phyloP scores from a whole-genome alignment of 2,113 vertebrate species.

The Spermophilus dauricus region DNA sequence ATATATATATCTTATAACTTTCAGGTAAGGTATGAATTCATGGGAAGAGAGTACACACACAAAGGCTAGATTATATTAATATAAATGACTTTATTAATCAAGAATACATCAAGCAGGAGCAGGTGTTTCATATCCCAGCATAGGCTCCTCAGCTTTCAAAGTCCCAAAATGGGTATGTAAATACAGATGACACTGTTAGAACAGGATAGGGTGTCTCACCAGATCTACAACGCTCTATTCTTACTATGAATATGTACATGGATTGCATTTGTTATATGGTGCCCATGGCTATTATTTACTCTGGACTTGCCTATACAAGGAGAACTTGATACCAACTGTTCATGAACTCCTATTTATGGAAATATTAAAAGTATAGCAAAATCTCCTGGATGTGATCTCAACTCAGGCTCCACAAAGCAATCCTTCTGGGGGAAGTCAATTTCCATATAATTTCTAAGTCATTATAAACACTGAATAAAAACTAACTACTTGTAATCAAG shows the following conservation, averaged over 20 bases:
- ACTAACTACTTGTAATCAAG: slow-evolving; percentile 19
- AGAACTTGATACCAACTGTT: not conserved
- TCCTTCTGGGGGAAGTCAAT: not conserved
- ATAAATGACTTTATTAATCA: slow-evolving; percentile 61
- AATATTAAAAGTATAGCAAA: not conserved
- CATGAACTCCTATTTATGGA: not conserved
- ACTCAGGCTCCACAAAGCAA: not conserved
- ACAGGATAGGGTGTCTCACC: not conserved
- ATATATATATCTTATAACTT: not conserved
- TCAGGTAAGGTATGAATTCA: not conserved
- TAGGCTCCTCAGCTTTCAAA: not conserved
- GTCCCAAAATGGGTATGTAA: not conserved
- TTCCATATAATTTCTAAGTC: slow-evolving; percentile 43
- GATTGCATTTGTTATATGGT: not conserved
- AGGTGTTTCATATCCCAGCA: not conserved
- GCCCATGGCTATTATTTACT: not conserved
- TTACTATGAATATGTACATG: not conserved
- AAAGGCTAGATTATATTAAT: not conserved
- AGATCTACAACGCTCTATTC: not conserved
- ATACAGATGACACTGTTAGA: not conserved
- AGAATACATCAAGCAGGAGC: not conserved
- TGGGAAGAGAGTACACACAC: not conserved
- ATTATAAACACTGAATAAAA: slow-evolving; percentile 23
- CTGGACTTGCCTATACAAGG: not conserved
- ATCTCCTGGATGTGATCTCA: not conserved